Conservation (phyloP, 1,140 invertebrate species). For the Oryctes rhinoceros region DNA sequence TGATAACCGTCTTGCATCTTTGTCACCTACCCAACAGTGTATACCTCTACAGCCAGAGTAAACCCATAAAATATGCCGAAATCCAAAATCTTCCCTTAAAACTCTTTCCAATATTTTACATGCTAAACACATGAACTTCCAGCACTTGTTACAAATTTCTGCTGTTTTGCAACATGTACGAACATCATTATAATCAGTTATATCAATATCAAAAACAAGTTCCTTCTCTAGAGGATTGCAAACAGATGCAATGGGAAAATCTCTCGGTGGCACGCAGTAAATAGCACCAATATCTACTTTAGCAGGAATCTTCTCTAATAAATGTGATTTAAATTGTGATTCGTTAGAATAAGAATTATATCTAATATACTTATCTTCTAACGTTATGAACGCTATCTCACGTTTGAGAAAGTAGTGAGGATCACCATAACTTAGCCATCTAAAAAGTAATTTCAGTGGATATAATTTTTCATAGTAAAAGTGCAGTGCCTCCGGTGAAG, state of each 20-base stretch:
- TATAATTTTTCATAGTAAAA: slow-evolving; percentile 91
- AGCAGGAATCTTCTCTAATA: slow-evolving; percentile 80
- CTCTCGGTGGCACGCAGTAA: slow-evolving; percentile 68
- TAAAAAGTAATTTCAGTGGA: slow-evolving; percentile 83
- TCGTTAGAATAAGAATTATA: slow-evolving; percentile 87
- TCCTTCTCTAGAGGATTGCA: slow-evolving; percentile 79
- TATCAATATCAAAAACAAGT: slow-evolving; percentile 99
- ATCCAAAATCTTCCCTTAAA: slow-evolving; percentile 94
- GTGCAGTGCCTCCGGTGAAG: slow-evolving; percentile 72
- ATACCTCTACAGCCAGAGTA: slow-evolving; percentile 96
- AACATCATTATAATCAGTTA: slow-evolving; percentile 99
- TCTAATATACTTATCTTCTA: slow-evolving; percentile 92
- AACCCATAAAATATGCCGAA: slow-evolving; percentile 90
- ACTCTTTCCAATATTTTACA: slow-evolving; percentile 86
- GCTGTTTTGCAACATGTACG: slow-evolving; percentile 89
- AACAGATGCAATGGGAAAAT: slow-evolving; percentile 52
- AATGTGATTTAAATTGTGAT: slow-evolving; percentile 82
- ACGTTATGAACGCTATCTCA: slow-evolving; percentile 96
- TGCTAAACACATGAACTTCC: slow-evolving; percentile 96
- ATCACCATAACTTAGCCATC: slow-evolving; percentile 89
- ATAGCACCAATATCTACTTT: slow-evolving; percentile 98
- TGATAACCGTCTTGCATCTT: slow-evolving; percentile 78
- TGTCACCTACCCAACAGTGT: slow-evolving; percentile 97
- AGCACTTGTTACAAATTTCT: slow-evolving; percentile 92
- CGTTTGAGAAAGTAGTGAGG: slow-evolving; percentile 78